Evolutionary conservation across 2,113 vertebrate species (phyloP).

Genomic region (Diadophis punctatus): DNA sequence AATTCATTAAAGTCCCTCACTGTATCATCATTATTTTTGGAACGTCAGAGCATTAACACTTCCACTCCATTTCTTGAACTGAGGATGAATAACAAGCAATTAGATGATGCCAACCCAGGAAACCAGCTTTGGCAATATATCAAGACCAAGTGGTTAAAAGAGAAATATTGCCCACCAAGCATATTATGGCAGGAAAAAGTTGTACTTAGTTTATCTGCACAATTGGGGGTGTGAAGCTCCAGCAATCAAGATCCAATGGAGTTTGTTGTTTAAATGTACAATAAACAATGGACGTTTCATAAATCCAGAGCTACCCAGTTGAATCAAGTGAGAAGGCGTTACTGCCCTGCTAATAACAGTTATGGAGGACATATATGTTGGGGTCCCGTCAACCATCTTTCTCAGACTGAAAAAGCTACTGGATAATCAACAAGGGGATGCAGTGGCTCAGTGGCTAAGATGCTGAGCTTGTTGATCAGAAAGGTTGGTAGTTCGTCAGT

Average conservation of each 20-base stretch:
- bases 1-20: conserved; percentile 16
- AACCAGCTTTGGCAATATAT: conserved; percentile 23
- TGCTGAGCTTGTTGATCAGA: no score
- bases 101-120: conserved; percentile 1
- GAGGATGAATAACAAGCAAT: conserved; percentile 32
- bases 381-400: no score
- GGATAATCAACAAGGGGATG: no score
- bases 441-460: no score
- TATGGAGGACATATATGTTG: neutral
- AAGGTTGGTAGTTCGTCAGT: no score
- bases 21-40: conserved; percentile 11
- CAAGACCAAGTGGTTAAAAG: neutral
- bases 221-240: neutral
- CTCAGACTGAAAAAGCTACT: no score
- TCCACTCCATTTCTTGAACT: conserved; percentile 10
- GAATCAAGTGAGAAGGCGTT: neutral
- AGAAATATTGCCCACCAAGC: neutral
- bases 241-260: neutral
- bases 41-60: conserved; percentile 21
- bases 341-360: neutral
- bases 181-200: neutral
- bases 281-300: neutral
- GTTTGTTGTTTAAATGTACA: neutral
- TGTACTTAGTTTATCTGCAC: neutral
- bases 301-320: neutral